phyloP scores from a whole-genome alignment of 2,797 vertebrate species.

The Sus cebifrons region DNA sequence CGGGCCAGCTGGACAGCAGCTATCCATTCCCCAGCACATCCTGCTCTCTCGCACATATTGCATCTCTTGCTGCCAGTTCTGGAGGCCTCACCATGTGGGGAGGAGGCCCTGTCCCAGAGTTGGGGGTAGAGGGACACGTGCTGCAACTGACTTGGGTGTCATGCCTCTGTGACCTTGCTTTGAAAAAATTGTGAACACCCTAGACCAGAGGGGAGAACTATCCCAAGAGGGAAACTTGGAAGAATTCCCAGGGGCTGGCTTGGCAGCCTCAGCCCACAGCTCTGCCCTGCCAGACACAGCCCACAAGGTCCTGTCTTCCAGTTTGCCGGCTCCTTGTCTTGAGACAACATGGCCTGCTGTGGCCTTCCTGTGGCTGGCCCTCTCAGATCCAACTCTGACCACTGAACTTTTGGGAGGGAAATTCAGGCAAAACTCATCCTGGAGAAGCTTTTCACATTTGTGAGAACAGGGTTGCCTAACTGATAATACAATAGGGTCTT shows the following conservation, averaged over 20 bases:
- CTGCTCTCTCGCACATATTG: background rate
- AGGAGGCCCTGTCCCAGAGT: background rate
- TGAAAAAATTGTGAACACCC: slow-evolving; percentile 20
- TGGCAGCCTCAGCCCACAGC: background rate
- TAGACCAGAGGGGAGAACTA: background rate
- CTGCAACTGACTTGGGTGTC: background rate
- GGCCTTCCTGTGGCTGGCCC: background rate
- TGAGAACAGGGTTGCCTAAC: background rate
- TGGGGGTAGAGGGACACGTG: background rate
- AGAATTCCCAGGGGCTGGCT: background rate
- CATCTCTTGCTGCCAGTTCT: background rate
- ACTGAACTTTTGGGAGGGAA: background rate
- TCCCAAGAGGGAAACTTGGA: background rate
- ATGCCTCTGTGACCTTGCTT: slow-evolving; percentile 51
- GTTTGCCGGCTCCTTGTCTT: background rate
- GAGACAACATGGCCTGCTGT: background rate
- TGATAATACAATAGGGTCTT: background rate
- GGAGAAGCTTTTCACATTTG: slow-evolving; percentile 34
- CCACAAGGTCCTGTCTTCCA: background rate
- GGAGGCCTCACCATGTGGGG: background rate
- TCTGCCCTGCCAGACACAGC: background rate
- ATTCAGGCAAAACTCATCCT: background rate
- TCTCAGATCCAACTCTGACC: background rate
- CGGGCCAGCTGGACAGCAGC: background rate
- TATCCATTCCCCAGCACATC: background rate